A percentile compares a stretch with the other conserved stretches of the same genome.
These are phyloP conservation scores for Lepidotrigona ventralis DNA, from an alignment of 1,140 invertebrate genomes.

Conservation along the genomic window DNA sequence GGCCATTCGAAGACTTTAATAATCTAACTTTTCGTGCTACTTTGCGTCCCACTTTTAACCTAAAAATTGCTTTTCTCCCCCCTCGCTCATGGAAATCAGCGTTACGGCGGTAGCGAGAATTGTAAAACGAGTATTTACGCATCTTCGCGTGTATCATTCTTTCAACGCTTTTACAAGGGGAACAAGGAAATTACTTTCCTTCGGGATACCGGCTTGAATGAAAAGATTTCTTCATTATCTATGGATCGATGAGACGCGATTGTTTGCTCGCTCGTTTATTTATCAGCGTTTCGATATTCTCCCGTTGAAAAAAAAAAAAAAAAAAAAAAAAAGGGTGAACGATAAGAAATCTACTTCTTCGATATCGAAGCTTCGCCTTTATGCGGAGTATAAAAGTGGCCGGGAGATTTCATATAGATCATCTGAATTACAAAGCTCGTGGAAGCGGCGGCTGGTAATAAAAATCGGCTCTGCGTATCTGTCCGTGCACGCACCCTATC, in stretches of 20 bases:
- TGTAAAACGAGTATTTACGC: constrained; percentile 29
- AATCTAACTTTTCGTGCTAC: constrained; percentile 49
- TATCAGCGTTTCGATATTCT: background rate
- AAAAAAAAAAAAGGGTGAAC: background rate
- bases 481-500: constrained; percentile 40
- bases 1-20: constrained; percentile 48
- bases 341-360: constrained; percentile 14
- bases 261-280: background rate
- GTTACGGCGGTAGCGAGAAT: background rate
- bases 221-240: too few species aligned
- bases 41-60: constrained; percentile 37
- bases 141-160: background rate
- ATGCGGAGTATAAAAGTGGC: constrained; percentile 35
- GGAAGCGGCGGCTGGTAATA: constrained; percentile 45
- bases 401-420: constrained; percentile 48
- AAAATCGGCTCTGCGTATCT: constrained; percentile 56
- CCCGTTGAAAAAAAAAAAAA: background rate
- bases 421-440: constrained; percentile 52
- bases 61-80: constrained; percentile 40
- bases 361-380: constrained; percentile 14
- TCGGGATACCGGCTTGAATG: too few species aligned
- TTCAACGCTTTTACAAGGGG: background rate
- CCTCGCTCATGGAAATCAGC: background rate
- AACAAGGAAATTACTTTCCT: too few species aligned
- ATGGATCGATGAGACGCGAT: background rate